phyloP scores from a whole-genome alignment of 1,140 invertebrate genomes.

The Drosophila sproati region DNA sequence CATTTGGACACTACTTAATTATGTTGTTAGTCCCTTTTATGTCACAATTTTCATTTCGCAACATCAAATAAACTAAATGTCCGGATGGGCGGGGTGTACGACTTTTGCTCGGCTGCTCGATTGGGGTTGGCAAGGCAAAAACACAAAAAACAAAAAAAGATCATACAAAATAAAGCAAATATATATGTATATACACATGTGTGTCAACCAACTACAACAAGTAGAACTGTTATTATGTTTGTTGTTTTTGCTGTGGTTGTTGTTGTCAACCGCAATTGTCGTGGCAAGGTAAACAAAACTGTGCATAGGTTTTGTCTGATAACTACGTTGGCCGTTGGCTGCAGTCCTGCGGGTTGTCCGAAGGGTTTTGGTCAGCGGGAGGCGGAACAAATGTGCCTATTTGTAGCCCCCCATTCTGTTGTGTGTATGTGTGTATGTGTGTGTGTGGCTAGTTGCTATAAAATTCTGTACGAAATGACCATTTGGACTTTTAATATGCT shows the following conservation, averaged over 20 bases:
- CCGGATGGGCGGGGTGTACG: constrained; percentile 5
- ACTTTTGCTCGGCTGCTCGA: constrained; percentile 15
- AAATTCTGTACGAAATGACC: constrained; percentile 83
- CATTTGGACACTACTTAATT: constrained; percentile 81
- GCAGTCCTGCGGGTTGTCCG: constrained; percentile 52
- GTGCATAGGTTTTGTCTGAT: constrained; percentile 61
- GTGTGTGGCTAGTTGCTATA: constrained; percentile 71
- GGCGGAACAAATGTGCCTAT: constrained; percentile 77
- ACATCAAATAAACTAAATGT: constrained; percentile 83
- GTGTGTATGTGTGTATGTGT: constrained; percentile 43
- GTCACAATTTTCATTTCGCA: constrained; percentile 82
- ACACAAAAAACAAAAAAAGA: too few relatives aligned
- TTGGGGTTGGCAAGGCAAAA: neutral
- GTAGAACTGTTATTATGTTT: constrained; percentile 1
- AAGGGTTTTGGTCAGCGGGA: constrained; percentile 24
- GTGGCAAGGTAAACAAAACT: constrained; percentile 82
- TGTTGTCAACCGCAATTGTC: constrained; percentile 73
- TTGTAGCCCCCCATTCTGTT: constrained; percentile 46
- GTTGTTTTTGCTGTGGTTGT: constrained; percentile 23
- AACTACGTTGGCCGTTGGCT: constrained; percentile 76
- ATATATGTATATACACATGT: constrained; percentile 3
- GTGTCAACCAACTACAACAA: constrained; percentile 9
- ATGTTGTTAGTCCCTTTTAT: constrained; percentile 83
- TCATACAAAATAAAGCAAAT: constrained; percentile 21
- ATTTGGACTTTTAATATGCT: constrained; percentile 84